Percentiles rank a stretch among this genome's conserved stretches.
phyloP scores from a whole-genome alignment of 2,888 invertebrate species.

The Escarpia spicata region DNA sequence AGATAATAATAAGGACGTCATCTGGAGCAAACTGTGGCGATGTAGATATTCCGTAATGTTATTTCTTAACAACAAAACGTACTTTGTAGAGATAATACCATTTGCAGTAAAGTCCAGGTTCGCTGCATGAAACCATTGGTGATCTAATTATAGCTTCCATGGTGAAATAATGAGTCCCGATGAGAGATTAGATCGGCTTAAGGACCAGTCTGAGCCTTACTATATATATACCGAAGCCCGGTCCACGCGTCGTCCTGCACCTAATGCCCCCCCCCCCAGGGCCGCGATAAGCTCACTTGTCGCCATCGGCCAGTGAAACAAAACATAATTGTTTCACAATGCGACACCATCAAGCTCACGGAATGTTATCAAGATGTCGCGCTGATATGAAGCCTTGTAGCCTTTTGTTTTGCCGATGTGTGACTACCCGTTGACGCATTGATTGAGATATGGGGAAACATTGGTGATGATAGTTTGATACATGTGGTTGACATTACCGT shows the following conservation, averaged over 20 bases:
- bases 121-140: background rate
- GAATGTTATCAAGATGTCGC: background rate
- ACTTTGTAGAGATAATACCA: background rate
- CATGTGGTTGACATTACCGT: background rate
- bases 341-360: background rate
- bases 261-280: background rate
- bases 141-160: background rate
- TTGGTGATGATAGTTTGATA: background rate
- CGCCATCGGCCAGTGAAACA: background rate
- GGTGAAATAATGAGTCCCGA: background rate
- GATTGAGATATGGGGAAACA: background rate
- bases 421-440: background rate
- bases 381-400: background rate
- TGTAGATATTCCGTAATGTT: too few relatives aligned
- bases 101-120: background rate
- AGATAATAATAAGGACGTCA: background rate
- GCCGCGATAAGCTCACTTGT: background rate
- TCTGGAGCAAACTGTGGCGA: background rate
- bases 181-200: background rate
- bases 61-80: too few relatives aligned
- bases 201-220: background rate
- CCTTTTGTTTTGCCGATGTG: background rate
- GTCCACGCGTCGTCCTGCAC: background rate
- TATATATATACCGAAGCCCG: background rate
- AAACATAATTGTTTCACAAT: background rate